Conservation (phyloP, 2,113 vertebrate species). For the Romanogobio albipinnatus region DNA sequence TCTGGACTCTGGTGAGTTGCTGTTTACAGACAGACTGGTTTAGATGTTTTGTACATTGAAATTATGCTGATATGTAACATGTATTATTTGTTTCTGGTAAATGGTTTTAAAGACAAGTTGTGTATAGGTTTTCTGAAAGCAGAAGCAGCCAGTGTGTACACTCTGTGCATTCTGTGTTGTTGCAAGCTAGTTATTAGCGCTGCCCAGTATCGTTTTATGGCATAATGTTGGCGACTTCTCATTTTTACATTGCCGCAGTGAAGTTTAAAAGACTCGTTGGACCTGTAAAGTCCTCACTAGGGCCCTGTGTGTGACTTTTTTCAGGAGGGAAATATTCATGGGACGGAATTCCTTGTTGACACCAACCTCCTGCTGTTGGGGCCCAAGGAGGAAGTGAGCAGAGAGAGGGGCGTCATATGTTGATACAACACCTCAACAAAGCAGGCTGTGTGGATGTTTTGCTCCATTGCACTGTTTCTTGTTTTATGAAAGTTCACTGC, state of each 20-base stretch:
- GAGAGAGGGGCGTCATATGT: constrained; percentile 74
- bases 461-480: constrained; percentile 65
- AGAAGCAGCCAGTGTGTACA: constrained; percentile 29
- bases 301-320: constrained; percentile 73
- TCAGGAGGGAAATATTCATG: constrained; percentile 70
- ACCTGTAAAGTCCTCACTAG: constrained; percentile 69
- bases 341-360: constrained; percentile 78
- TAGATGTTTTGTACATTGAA: neutral
- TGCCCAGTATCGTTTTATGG: constrained; percentile 69
- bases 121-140: neutral
- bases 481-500: constrained; percentile 42
- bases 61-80: neutral
- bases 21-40: neutral
- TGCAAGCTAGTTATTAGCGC: constrained; percentile 48
- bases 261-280: constrained; percentile 58
- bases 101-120: constrained; percentile 3
- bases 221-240: constrained; percentile 62
- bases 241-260: constrained; percentile 66
- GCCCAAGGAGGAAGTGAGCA: constrained; percentile 72
- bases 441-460: constrained; percentile 75
- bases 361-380: constrained; percentile 79
- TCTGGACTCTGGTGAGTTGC: neutral
- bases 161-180: constrained; percentile 42
- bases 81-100: neutral
- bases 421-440: constrained; percentile 82